Base-by-base conservation (phyloP, 1,140 invertebrate genomes). In the Rhagoletis zephyria region DNA sequence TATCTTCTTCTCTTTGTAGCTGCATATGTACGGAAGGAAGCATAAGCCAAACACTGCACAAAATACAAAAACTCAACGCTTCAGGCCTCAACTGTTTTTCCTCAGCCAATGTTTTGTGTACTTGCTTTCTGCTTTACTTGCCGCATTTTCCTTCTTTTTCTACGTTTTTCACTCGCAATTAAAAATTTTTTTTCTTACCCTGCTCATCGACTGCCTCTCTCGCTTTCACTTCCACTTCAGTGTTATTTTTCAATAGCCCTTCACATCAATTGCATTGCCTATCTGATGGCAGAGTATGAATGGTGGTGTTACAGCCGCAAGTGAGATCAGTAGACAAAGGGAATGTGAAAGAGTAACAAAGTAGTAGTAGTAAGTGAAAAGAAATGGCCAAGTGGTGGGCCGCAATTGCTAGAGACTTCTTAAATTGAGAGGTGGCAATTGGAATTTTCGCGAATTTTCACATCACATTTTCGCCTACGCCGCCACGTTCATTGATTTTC, bases 381-480 rank as follows among this genome's bases (percentile, higher is more conserved):
- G 48, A 16, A 30, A 30, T 30, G 30, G 19, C 10, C 9, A 81
- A 2, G 16, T 10, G n/a, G 45, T 9, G 30, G 45, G 48, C 45
- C 14, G 3, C 42, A 81, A 74, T 40, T 12, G 48, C 45, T 10
- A 56, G 48, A 0, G 45, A 30, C 9, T 56, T 81, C 74, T 51
- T 81, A 56, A 81, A 81, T 81, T 81, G 74, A 81, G 56, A 56
- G n/a, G n/a, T n/a, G n/a, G n/a, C n/a, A n/a, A 56, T 51, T 51
- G 51, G 48, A 81, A 81, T 56, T 81, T 81, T 51, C 16, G 48
- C 74, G 48, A 42, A 56, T 81, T 56, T 81, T 77, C 48, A 40
- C n/a, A n/a, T 16, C 74, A n/a, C 74, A 56, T 56, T 77, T 77
- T 81, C 74, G 48, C 7, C 30, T 30, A 30, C 30, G 30, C 7